Conservation (phyloP, 2,113 vertebrate genomes). For the Melanocharis versteri region DNA sequence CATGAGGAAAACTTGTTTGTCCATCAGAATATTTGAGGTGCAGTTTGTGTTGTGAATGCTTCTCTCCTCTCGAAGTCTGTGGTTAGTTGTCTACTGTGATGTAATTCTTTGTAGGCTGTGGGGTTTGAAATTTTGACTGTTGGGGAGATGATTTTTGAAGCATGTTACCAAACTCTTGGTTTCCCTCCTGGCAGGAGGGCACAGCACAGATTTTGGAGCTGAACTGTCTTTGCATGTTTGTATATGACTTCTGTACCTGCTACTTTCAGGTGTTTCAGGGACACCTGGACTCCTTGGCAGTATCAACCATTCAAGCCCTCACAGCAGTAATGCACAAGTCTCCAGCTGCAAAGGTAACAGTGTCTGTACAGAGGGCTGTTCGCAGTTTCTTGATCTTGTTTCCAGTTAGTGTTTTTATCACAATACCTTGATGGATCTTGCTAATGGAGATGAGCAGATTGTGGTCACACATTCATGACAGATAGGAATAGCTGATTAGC, state of each 20-base stretch:
- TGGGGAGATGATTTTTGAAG: constrained; percentile 39
- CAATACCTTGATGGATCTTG: background rate
- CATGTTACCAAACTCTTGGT: constrained; percentile 25
- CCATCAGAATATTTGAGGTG: constrained; percentile 23
- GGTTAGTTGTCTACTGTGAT: constrained; percentile 19
- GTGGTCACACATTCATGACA: background rate
- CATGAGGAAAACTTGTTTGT: constrained; percentile 68
- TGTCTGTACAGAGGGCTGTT: constrained; percentile 31
- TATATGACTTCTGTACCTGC: constrained; percentile 31
- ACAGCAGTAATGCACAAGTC: constrained; percentile 97
- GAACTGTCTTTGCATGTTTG: background rate
- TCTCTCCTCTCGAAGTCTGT: constrained; percentile 17
- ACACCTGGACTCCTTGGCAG: constrained; percentile 86
- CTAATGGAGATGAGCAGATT: background rate
- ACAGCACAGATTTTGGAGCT: background rate
- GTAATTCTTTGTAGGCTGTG: constrained; percentile 34
- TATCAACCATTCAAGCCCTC: constrained; percentile 93
- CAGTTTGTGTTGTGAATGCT: constrained; percentile 27
- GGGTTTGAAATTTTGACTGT: constrained; percentile 16
- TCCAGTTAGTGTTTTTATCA: background rate
- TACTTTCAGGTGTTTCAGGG: constrained; percentile 87
- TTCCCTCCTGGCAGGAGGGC: constrained; percentile 30
- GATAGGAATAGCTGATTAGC: background rate
- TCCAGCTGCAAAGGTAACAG: constrained; percentile 90
- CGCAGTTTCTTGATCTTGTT: background rate